Evolutionary conservation across 2,113 vertebrate species (phyloP).

Genomic region (Xerus inauris): DNA sequence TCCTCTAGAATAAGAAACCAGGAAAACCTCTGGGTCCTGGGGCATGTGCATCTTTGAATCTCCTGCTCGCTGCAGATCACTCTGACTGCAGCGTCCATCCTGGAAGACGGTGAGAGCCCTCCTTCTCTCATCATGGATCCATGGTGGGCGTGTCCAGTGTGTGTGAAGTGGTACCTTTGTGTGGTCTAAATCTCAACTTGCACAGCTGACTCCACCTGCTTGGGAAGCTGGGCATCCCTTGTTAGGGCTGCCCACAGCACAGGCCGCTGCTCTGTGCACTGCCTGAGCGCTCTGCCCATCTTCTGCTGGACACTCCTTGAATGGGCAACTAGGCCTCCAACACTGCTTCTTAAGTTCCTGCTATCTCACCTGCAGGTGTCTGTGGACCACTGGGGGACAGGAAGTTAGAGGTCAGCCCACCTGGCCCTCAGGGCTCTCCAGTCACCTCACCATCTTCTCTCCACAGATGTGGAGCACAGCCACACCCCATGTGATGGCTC

Average conservation of each 20-base stretch:
- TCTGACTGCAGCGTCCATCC: no score
- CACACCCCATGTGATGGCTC: no score
- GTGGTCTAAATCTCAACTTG: background rate
- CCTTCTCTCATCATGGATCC: background rate
- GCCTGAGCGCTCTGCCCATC: background rate
- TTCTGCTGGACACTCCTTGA: background rate
- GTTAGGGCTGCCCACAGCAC: rapidly evolving
- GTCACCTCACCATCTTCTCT: background rate
- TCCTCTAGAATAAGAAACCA: background rate
- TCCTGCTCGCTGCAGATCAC: no score
- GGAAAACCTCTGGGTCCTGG: background rate
- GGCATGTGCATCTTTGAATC: background rate
- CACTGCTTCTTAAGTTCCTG: background rate
- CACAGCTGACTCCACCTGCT: background rate
- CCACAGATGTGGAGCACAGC: background rate
- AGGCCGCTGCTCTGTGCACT: background rate
- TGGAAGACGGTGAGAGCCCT: no score
- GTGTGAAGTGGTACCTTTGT: no score
- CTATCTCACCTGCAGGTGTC: constrained; percentile 19
- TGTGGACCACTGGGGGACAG: background rate
- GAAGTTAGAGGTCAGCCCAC: background rate
- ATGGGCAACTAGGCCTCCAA: constrained; percentile 22
- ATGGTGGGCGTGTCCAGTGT: no score
- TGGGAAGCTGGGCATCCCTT: background rate
- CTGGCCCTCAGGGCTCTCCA: background rate